These are phyloP conservation scores for Apteryx mantelli DNA, from an alignment of 2,113 vertebrate genomes.

Conservation along the genomic window DNA sequence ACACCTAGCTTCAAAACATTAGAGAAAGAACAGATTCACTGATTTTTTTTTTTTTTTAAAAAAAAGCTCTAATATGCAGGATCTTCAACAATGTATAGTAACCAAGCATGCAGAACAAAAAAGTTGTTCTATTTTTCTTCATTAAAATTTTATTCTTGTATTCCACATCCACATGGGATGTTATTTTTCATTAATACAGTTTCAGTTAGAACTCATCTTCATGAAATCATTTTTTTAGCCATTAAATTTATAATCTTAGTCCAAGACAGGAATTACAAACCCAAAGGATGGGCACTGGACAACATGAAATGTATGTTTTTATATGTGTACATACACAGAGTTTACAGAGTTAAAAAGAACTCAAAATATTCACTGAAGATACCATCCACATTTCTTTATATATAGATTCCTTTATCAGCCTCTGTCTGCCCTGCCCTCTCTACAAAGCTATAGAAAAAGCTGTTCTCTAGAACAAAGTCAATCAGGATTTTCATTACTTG, in stretches of 20 bases:
- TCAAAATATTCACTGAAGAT: background rate
- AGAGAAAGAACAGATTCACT: background rate
- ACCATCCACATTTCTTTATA: background rate
- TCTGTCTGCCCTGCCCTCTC: background rate
- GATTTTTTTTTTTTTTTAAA: background rate
- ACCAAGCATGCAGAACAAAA: background rate
- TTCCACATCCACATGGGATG: background rate
- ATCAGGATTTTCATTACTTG: background rate
- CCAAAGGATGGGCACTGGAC: background rate
- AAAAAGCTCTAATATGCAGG: background rate
- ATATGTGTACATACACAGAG: background rate
- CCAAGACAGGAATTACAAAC: background rate
- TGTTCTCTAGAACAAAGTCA: background rate
- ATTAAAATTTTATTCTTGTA: background rate
- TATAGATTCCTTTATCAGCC: background rate
- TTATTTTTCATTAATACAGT: background rate
- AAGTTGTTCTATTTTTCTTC: background rate
- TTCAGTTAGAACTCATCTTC: background rate
- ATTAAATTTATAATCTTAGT: background rate
- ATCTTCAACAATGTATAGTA: background rate
- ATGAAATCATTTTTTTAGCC: background rate
- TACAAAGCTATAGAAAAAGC: background rate
- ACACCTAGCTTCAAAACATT: background rate
- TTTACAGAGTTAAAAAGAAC: background rate
- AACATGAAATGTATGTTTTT: background rate